These are phyloP conservation scores for Channallabes apus DNA, from an alignment of 2,797 vertebrate genomes.

Conservation along the genomic window DNA sequence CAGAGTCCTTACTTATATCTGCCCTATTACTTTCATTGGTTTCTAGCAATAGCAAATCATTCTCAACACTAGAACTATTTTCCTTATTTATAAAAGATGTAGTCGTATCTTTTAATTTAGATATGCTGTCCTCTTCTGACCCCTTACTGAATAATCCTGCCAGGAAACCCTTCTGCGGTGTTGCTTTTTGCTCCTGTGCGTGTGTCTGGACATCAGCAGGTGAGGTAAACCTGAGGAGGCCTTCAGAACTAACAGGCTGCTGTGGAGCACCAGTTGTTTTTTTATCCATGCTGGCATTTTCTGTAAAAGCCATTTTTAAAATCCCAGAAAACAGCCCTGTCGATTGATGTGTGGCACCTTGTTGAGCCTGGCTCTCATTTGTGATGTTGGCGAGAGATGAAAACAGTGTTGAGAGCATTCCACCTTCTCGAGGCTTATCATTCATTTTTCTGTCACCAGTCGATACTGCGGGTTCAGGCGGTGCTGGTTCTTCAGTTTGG, in stretches of 20 bases:
- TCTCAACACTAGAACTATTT: background rate
- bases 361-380: constrained; percentile 57
- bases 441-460: constrained; percentile 57
- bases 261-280: constrained; percentile 24
- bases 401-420: constrained; percentile 72
- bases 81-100: too few species aligned
- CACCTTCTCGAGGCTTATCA: constrained; percentile 67
- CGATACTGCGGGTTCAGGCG: constrained; percentile 63
- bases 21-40: background rate
- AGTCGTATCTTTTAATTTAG: background rate
- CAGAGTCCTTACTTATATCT: background rate
- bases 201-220: constrained; percentile 17
- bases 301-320: constrained; percentile 62
- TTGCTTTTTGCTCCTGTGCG: constrained; percentile 50
- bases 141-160: constrained; percentile 10
- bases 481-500: constrained; percentile 42
- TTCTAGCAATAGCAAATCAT: background rate
- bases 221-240: background rate
- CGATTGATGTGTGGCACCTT: constrained; percentile 58
- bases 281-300: constrained; percentile 24
- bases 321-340: constrained; percentile 74
- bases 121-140: background rate
- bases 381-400: constrained; percentile 58
- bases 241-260: background rate
- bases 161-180: background rate